These are phyloP conservation scores for Dendrocincla tyrannina DNA, from an alignment of 2,797 vertebrate species.

Conservation along the genomic window DNA sequence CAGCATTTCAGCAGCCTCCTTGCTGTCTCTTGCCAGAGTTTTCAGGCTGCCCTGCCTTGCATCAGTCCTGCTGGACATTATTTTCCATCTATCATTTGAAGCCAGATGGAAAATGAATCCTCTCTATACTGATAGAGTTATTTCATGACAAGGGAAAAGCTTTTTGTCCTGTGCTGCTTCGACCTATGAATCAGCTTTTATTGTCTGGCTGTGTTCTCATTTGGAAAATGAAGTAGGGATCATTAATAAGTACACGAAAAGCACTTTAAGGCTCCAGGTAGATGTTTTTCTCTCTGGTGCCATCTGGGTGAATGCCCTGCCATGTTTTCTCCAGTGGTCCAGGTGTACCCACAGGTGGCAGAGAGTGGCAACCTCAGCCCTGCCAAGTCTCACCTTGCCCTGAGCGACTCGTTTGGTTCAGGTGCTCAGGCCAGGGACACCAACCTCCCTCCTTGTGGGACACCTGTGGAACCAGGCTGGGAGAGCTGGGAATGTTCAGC, in stretches of 20 bases:
- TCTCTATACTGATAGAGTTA: neutral
- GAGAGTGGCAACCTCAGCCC: neutral
- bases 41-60: conserved; percentile 6
- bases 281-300: neutral
- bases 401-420: neutral
- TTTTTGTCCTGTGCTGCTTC: neutral
- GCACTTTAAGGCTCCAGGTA: neutral
- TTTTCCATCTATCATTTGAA: conserved; percentile 1
- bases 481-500: neutral
- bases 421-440: neutral
- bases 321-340: neutral
- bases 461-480: neutral
- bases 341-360: neutral
- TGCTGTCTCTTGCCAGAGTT: conserved; percentile 9
- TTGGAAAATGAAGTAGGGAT: neutral
- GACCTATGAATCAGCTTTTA: neutral
- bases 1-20: conserved; percentile 13
- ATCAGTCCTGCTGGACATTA: neutral
- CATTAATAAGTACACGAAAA: neutral
- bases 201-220: neutral
- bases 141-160: neutral
- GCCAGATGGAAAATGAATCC: conserved; percentile 3
- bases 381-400: neutral
- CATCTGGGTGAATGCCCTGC: neutral
- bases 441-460: neutral